Evolutionary conservation across 2,888 invertebrate species (phyloP), one percentile per base, ranked within the genome.

Genomic region (Drosophila picticornis): DNA sequence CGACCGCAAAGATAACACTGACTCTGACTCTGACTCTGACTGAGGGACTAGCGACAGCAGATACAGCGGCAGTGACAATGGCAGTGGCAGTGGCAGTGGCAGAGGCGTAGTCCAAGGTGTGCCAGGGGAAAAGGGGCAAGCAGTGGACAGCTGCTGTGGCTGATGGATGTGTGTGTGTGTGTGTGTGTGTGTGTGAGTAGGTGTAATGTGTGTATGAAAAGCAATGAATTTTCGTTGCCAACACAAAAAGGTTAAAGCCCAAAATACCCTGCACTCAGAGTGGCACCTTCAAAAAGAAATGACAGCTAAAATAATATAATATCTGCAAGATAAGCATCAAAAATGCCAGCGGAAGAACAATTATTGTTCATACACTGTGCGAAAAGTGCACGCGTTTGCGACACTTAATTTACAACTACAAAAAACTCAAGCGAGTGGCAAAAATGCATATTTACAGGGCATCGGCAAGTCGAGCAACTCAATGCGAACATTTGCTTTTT

Each of bases 1-100:
- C 83, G 84, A 89, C 84, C 83, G 75, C 90, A 89, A 84, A 88
- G 90, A 91, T 88, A 91, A 91, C 91, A 90, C 84, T 72, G 75
- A 76, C 80, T 74, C 38, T 11, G 38, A 90, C 91, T 86, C 83
- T 10, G 34, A 5, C 36, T 62, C 88, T 73, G 75, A 76, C 83
- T 75, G 73, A 55, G 61, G 32, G 64, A 25, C 65, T 60, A 29
- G 52, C 51, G 29, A 13, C 51, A 40, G 64, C 31, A n/a, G 25
- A 32, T 56, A 69, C 70, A 75, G 66, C 36, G 55, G 29, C 29
- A 27, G 34, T 29, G 57, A 32, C 38, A 38, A 43, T 2, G 62
- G 27, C 31, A 31, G 57, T 1, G n/a, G 40, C 66, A 76, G 52
- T 0, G 46, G 46, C 7, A 46, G 22, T 9, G 6, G 6, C 57